Conservation (phyloP, 2,888 invertebrate genomes). For the Spodoptera picta region DNA sequence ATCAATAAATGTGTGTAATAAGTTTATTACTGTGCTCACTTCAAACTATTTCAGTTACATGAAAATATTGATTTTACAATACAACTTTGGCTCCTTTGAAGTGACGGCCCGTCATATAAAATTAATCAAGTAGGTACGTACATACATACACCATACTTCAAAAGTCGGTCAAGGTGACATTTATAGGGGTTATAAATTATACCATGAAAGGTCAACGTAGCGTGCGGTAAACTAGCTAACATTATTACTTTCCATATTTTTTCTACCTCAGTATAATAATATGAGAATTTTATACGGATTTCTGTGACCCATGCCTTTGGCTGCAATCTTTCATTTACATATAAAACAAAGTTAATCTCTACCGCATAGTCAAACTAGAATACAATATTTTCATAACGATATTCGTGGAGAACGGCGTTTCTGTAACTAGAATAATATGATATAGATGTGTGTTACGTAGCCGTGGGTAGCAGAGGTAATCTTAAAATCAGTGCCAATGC, state of each 20-base stretch:
- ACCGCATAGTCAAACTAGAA: conserved; percentile 1
- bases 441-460: no score
- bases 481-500: no score
- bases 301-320: conserved; percentile 10
- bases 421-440: no score
- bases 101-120: conserved; percentile 11
- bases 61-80: conserved; percentile 29
- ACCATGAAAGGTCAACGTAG: conserved; percentile 55
- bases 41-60: background rate
- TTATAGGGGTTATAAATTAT: conserved; percentile 57
- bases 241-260: conserved; percentile 41
- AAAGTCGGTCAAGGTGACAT: conserved; percentile 64
- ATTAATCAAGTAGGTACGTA: conserved; percentile 19
- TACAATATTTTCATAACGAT: no score
- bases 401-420: no score
- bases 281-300: conserved; percentile 24
- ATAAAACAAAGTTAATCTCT: conserved; percentile 25
- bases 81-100: no score
- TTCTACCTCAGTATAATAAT: conserved; percentile 25
- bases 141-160: conserved; percentile 18
- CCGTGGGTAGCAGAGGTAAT: no score
- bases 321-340: conserved; percentile 27
- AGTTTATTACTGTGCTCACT: no score
- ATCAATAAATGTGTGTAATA: no score
- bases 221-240: conserved; percentile 47